Base-by-base conservation (phyloP, 2,797 vertebrate species). In the Ceryle rudis region DNA sequence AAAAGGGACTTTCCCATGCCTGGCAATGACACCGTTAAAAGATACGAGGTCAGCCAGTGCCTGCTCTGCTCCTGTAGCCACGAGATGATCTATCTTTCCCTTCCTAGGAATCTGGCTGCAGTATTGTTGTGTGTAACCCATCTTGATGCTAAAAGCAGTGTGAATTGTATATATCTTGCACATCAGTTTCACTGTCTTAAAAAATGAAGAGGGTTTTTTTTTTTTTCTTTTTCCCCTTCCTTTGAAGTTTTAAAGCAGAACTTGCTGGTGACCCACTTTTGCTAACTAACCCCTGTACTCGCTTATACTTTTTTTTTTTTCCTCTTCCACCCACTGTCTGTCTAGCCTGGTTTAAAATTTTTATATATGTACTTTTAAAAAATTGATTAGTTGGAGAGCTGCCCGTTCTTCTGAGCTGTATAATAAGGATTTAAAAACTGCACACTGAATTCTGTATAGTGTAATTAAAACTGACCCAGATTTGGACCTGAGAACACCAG, bases 311-410 rank as follows among this genome's bases (percentile, higher is more conserved):
- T 97, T 97, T 97, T 97, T 71, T 73, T n/a, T 21, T 72, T 60
- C 61, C 73, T 93, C 92, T 97, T 95, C 96, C 95, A 97, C 95
- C 95, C 97, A 97, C 97, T 98, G 95, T 97, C 98, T 98, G 97
- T 98, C 98, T 98, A 98, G 97, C 95, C 96, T 97, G 97, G 96
- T 98, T 98, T 98, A 98, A 98, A 98, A 98, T 77, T 98, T 98
- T 98, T 98, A 98, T 98, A 98, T 98, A 98, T 98, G 97, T 98
- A 98, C 98, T 98, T 98, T 97, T 98, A 98, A 98, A 98, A 98
- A 97, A 98, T 98, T 98, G 98, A 98, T 98, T 98, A 98, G 97
- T 97, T 98, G 98, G 98, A 98, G 96, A 96, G 95, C 97, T 98
- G 98, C 98, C 98, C 96, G 97, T 97, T 98, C 97, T 97, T 98